Evolutionary conservation across 2,113 vertebrate genomes (phyloP).

Genomic region (Epinephelus cyanopodus): DNA sequence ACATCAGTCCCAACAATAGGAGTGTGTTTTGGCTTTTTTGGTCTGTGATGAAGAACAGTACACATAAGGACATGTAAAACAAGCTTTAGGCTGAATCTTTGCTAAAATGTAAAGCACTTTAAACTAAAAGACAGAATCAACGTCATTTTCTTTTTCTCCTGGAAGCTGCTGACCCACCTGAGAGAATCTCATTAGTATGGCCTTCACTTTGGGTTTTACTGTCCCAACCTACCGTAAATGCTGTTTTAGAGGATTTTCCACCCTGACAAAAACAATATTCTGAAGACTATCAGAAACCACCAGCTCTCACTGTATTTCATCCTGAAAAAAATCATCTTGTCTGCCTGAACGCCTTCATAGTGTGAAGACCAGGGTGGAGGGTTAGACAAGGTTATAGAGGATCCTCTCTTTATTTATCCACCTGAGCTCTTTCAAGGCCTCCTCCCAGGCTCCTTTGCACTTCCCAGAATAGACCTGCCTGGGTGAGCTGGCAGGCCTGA

Average conservation of each 20-base stretch:
- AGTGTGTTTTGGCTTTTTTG: neutral
- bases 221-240: slow-evolving; percentile 3
- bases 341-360: slow-evolving; percentile 24
- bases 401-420: slow-evolving; percentile 63
- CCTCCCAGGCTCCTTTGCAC: slow-evolving; percentile 57
- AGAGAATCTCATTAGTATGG: slow-evolving; percentile 8
- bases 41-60: neutral
- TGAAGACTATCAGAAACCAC: slow-evolving; percentile 10
- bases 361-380: slow-evolving; percentile 15
- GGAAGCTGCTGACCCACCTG: neutral
- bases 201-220: neutral
- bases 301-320: slow-evolving; percentile 6
- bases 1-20: too few relatives aligned
- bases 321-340: slow-evolving; percentile 8
- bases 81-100: neutral
- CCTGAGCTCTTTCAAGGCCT: slow-evolving; percentile 57
- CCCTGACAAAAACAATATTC: slow-evolving; percentile 30
- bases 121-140: neutral
- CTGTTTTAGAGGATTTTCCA: slow-evolving; percentile 25
- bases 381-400: slow-evolving; percentile 41
- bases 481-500: slow-evolving; percentile 65
- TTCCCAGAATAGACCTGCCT: slow-evolving; percentile 74
- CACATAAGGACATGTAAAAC: neutral
- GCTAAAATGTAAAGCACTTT: neutral
- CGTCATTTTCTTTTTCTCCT: neutral